phyloP scores from a whole-genome alignment of 2,888 invertebrate species.

The Tipula unca region DNA sequence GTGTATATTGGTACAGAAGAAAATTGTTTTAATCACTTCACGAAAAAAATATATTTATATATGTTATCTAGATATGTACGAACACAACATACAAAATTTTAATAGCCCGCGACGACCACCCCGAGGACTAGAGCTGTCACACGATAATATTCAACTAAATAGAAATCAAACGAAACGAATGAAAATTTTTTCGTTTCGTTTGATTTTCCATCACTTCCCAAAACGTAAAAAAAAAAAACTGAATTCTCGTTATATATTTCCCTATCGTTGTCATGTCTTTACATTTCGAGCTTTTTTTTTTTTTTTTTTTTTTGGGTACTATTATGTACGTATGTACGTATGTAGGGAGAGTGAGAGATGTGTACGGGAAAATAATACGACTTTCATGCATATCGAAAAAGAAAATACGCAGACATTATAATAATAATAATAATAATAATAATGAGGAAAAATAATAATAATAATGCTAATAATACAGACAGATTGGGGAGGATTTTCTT shows the following conservation, averaged over 20 bases:
- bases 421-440: background rate
- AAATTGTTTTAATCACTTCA: background rate
- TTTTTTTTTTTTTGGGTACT: background rate
- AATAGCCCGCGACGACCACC: background rate
- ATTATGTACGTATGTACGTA: too few relatives aligned
- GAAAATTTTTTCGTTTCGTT: background rate
- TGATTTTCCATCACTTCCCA: background rate
- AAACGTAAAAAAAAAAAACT: background rate
- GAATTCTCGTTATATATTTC: background rate
- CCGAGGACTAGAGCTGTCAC: background rate
- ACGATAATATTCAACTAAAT: background rate
- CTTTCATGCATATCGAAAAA: background rate
- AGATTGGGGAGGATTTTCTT: conserved; percentile 8
- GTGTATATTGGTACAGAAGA: background rate
- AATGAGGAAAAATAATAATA: background rate
- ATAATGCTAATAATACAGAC: background rate
- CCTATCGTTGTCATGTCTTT: background rate
- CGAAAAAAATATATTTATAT: too few relatives aligned
- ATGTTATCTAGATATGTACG: too few relatives aligned
- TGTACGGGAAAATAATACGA: background rate
- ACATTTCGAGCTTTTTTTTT: background rate
- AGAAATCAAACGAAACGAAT: background rate
- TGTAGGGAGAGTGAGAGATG: background rate
- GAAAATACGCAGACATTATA: background rate
- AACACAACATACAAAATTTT: too few relatives aligned